Percentiles rank a stretch among this genome's conserved stretches.
Conservation (phyloP, 2,888 invertebrate species). For the Deilephila porcellus region DNA sequence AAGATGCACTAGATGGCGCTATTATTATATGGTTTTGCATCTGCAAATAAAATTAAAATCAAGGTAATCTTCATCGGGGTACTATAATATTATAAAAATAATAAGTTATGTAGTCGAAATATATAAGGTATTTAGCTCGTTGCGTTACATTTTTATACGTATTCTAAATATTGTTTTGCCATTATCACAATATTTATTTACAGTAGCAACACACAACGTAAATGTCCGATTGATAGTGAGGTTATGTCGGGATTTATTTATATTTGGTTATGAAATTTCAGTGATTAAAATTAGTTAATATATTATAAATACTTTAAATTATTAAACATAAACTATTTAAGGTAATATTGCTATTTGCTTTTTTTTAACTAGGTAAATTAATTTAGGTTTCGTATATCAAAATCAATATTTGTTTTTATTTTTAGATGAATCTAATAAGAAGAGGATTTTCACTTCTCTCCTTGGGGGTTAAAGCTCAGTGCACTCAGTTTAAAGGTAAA, state of each 20-base stretch:
- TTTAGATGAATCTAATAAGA: constrained; percentile 77
- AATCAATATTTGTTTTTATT: constrained; percentile 38
- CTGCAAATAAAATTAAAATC: no score
- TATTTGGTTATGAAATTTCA: constrained; percentile 23
- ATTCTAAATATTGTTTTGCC: not conserved
- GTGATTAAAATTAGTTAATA: not conserved
- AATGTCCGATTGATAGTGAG: constrained; percentile 15
- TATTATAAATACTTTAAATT: not conserved
- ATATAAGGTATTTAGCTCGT: no score
- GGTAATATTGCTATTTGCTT: not conserved
- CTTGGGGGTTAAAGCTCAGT: constrained; percentile 64
- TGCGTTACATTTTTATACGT: no score
- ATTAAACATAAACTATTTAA: not conserved
- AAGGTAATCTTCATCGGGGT: no score
- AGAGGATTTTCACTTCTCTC: constrained; percentile 70
- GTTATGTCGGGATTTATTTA: constrained; percentile 28
- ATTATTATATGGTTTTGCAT: not conserved
- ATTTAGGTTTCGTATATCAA: not conserved
- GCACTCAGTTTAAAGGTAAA: constrained; percentile 61
- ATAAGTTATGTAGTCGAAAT: not conserved
- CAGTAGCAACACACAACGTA: not conserved
- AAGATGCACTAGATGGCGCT: not conserved
- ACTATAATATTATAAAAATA: not conserved
- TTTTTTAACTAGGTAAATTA: not conserved
- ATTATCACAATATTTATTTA: not conserved